phyloP scores from a whole-genome alignment of 2,797 vertebrate species.

The Petrocephalus schoutedeni region DNA sequence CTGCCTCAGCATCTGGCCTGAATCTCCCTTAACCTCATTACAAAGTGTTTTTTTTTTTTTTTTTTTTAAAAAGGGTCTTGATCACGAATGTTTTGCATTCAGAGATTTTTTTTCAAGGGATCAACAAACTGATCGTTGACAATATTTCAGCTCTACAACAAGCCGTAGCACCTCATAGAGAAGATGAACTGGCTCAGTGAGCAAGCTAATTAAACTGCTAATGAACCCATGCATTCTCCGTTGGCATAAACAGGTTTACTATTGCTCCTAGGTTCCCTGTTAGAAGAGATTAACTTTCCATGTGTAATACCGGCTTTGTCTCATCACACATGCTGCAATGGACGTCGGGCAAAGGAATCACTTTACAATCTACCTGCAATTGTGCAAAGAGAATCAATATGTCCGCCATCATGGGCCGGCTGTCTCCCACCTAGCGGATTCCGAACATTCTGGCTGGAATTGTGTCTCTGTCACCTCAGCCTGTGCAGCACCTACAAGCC shows the following conservation, averaged over 20 bases:
- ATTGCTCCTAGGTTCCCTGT: background rate
- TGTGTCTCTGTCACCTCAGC: background rate
- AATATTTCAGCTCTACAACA: background rate
- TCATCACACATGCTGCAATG: background rate
- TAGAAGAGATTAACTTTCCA: slow-evolving; percentile 14
- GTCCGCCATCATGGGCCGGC: background rate
- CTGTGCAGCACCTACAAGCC: background rate
- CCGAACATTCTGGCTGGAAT: background rate
- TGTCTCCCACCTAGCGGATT: background rate
- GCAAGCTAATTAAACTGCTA: slow-evolving; percentile 29
- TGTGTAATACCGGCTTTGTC: background rate
- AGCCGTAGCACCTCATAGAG: background rate
- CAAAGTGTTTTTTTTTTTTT: background rate
- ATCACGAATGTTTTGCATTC: background rate
- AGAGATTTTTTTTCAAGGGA: background rate
- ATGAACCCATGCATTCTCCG: slow-evolving; percentile 22
- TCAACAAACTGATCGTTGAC: background rate
- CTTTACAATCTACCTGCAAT: background rate
- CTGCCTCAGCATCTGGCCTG: background rate
- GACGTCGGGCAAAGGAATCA: background rate
- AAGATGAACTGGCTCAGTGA: slow-evolving; percentile 21
- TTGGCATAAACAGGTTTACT: slow-evolving; percentile 10
- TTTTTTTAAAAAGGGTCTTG: background rate
- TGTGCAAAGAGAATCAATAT: background rate
- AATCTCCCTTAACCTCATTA: background rate